Conservation (phyloP, 2,888 invertebrate species). For the Nezara viridula region DNA sequence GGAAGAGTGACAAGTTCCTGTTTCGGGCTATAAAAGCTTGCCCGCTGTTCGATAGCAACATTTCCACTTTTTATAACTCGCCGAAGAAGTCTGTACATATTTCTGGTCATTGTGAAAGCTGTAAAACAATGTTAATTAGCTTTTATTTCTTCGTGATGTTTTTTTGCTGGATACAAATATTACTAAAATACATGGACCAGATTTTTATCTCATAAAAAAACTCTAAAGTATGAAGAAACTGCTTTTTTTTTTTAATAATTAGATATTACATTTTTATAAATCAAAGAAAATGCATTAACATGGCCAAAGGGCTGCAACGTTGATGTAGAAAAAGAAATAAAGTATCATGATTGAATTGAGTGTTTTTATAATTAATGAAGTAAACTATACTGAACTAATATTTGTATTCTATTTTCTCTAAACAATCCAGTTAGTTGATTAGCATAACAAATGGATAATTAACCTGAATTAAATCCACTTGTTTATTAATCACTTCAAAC, state of each 20-base stretch:
- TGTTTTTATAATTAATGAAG: not conserved
- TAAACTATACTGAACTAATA: not conserved
- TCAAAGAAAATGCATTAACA: too few species aligned
- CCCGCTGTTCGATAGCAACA: not conserved
- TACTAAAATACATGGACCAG: too few species aligned
- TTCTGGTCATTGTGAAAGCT: not conserved
- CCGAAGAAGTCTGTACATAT: constrained; percentile 25
- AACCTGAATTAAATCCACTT: not conserved
- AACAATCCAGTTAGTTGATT: not conserved
- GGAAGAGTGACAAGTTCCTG: constrained; percentile 42
- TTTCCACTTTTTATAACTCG: constrained; percentile 30
- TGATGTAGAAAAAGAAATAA: too few species aligned
- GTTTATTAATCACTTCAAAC: not conserved
- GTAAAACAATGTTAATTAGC: not conserved
- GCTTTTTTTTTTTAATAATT: too few species aligned
- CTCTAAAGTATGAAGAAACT: too few species aligned
- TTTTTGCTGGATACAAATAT: too few species aligned
- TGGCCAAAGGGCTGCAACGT: too few species aligned
- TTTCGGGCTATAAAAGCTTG: constrained; percentile 29
- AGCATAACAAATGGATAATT: not conserved
- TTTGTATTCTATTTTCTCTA: not conserved
- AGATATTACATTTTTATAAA: too few species aligned
- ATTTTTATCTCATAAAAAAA: too few species aligned
- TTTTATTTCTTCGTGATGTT: not conserved
- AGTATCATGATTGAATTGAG: too few species aligned